Evolutionary conservation across 2,113 vertebrate species (phyloP).

Genomic region (Tachuris rubrigastra): DNA sequence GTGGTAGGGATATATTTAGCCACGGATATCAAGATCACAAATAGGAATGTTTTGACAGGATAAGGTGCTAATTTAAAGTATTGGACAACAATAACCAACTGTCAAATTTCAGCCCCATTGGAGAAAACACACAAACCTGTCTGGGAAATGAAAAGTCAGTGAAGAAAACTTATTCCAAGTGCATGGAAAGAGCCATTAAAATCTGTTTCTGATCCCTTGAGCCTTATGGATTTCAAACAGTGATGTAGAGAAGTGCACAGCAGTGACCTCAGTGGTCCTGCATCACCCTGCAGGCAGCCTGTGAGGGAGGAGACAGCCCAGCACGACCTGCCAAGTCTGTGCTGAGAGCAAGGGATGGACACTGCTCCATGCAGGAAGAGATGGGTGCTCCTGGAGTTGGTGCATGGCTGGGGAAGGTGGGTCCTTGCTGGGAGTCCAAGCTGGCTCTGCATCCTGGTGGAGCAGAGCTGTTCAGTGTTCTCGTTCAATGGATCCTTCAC

Average conservation of each 20-base stretch:
- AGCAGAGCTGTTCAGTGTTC: background rate
- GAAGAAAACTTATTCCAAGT: background rate
- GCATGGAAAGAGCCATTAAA: background rate
- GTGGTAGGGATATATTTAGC: background rate
- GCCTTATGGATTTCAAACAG: background rate
- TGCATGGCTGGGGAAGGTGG: background rate
- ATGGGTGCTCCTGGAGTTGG: fast-evolving
- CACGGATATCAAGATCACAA: background rate
- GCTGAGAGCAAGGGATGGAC: fast-evolving
- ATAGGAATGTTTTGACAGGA: background rate
- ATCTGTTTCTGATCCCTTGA: background rate
- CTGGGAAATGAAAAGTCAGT: background rate
- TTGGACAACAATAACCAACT: background rate
- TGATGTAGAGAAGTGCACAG: background rate
- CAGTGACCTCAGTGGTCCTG: background rate
- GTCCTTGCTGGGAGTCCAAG: background rate
- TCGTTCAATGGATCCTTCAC: background rate
- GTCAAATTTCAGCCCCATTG: background rate
- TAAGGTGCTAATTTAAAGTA: background rate
- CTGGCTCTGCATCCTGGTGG: background rate
- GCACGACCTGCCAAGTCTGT: fast-evolving
- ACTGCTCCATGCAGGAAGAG: background rate
- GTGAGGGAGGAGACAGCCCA: background rate
- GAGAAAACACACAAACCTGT: background rate
- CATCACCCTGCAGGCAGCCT: fast-evolving